Evolutionary conservation across 1,140 invertebrate species (phyloP).

Genomic region (Drosophila burlai): DNA sequence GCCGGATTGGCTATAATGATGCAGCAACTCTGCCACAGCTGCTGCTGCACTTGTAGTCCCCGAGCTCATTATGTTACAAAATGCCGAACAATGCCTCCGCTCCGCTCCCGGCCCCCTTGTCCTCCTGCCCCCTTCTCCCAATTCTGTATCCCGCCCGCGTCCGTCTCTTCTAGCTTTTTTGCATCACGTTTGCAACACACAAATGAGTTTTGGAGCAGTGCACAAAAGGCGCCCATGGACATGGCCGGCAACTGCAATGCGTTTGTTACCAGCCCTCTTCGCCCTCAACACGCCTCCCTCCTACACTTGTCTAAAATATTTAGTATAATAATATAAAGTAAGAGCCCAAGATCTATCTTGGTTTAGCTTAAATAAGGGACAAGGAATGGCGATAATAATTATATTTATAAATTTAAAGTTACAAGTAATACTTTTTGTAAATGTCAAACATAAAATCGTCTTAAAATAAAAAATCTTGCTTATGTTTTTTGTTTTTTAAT

Average conservation of each 20-base stretch:
- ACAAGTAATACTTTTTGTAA: no score
- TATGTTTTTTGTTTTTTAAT: no score
- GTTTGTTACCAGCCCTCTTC: constrained; percentile 37
- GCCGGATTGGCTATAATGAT: constrained; percentile 56
- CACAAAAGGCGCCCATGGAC: constrained; percentile 73
- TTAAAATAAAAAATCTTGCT: no score
- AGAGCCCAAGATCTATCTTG: not conserved
- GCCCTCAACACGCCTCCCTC: not conserved
- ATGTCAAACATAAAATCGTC: no score
- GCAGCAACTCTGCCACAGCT: constrained; percentile 53
- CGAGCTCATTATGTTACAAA: constrained; percentile 84
- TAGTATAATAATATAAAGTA: not conserved
- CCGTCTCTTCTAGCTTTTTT: constrained; percentile 21
- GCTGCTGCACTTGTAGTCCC: constrained; percentile 74
- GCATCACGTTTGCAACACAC: constrained; percentile 41
- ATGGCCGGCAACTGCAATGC: constrained; percentile 64
- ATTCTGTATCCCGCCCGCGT: constrained; percentile 7
- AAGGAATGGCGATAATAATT: no score
- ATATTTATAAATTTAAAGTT: no score
- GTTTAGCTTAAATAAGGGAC: no score
- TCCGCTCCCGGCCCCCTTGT: not conserved
- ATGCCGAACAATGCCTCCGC: constrained; percentile 78
- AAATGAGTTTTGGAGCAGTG: constrained; percentile 74
- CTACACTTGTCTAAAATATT: not conserved
- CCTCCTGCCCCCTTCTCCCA: not conserved